phyloP scores from a whole-genome alignment of 2,797 vertebrate species.

The Atherinosoma microstoma region DNA sequence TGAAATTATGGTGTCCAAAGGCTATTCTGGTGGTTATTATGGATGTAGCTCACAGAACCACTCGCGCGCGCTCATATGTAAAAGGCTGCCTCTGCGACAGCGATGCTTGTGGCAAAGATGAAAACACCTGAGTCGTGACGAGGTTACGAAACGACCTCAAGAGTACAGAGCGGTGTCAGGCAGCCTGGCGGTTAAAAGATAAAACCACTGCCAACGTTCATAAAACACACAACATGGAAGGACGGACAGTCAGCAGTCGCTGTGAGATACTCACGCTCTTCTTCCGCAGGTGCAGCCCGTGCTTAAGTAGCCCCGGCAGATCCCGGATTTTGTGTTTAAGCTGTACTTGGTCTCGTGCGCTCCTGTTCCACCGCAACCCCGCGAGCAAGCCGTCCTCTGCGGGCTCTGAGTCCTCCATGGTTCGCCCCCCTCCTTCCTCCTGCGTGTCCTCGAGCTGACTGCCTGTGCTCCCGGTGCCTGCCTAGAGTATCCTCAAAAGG shows the following conservation, averaged over 20 bases:
- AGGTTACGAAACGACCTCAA: slow-evolving; percentile 50
- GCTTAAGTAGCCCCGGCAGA: slow-evolving; percentile 85
- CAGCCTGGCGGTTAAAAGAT: background rate
- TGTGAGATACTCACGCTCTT: slow-evolving; percentile 83
- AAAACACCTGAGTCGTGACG: slow-evolving; percentile 82
- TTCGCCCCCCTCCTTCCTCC: background rate
- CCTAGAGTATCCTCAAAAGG: slow-evolving; percentile 61
- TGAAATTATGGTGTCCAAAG: slow-evolving; percentile 72
- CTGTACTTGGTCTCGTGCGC: slow-evolving; percentile 85
- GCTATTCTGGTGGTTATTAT: slow-evolving; percentile 55
- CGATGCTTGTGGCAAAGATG: slow-evolving; percentile 44
- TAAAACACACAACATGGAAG: slow-evolving; percentile 42
- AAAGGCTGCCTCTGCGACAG: slow-evolving; percentile 69
- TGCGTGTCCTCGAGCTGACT: slow-evolving; percentile 47
- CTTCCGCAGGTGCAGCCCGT: slow-evolving; percentile 88
- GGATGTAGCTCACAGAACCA: slow-evolving; percentile 33
- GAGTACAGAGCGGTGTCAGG: slow-evolving; percentile 13
- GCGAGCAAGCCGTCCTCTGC: slow-evolving; percentile 85
- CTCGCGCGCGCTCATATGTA: background rate
- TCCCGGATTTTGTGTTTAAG: slow-evolving; percentile 87
- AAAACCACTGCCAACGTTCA: background rate
- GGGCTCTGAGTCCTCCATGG: slow-evolving; percentile 86
- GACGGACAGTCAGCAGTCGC: slow-evolving; percentile 15
- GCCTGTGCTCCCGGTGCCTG: slow-evolving; percentile 43
- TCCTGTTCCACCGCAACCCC: slow-evolving; percentile 85